Evolutionary conservation across 1,140 invertebrate genomes (phyloP).

Genomic region (Oncopodura yosiiana): DNA sequence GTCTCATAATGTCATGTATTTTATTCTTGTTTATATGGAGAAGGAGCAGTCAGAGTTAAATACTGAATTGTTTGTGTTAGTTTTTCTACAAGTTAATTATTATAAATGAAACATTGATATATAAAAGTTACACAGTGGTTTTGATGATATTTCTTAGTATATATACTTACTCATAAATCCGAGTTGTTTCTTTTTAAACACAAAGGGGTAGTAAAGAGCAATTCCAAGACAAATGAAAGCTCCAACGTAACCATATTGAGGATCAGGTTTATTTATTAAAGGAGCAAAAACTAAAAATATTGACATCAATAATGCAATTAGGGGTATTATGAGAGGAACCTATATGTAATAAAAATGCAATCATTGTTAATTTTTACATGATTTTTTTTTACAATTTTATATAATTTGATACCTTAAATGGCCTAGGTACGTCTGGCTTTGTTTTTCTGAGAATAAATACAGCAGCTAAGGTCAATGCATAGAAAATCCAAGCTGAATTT

Average conservation of each 20-base stretch:
- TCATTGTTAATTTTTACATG: too few species aligned
- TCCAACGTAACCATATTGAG: constrained; percentile 66
- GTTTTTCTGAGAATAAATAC: constrained; percentile 63
- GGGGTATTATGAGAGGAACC: constrained; percentile 65
- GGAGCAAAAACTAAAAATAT: constrained; percentile 66
- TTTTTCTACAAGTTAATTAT: constrained; percentile 51
- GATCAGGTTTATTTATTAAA: constrained; percentile 63
- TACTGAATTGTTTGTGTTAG: constrained; percentile 59
- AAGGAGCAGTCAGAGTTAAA: constrained; percentile 60
- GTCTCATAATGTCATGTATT: too few species aligned
- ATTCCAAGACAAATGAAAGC: constrained; percentile 60
- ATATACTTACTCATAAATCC: constrained; percentile 50
- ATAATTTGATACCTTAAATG: constrained; percentile 56
- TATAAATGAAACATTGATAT: constrained; percentile 21
- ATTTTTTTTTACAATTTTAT: background rate
- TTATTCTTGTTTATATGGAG: constrained; percentile 40
- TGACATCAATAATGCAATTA: constrained; percentile 59
- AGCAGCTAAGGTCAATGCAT: constrained; percentile 68
- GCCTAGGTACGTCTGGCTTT: constrained; percentile 55
- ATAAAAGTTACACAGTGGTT: too few species aligned
- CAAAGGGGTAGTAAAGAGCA: constrained; percentile 63
- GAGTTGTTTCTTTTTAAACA: constrained; percentile 59
- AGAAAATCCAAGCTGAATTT: constrained; percentile 80
- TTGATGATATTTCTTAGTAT: too few species aligned
- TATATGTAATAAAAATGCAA: too few species aligned